Conservation (phyloP, 2,888 invertebrate species). For the Scaptomyza polygonia region DNA sequence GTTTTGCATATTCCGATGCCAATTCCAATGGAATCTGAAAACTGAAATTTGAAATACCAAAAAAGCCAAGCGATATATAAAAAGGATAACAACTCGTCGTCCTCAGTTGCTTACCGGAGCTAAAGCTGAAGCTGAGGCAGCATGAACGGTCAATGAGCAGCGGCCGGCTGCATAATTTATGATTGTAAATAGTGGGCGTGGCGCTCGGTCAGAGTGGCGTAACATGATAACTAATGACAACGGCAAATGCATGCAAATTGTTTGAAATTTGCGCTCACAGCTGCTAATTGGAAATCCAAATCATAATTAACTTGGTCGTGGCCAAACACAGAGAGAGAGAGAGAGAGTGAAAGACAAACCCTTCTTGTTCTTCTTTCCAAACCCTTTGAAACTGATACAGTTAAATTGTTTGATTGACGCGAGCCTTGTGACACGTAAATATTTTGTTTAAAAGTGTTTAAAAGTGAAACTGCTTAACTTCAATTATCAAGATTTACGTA, state of each 20-base stretch:
- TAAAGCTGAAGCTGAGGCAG: not conserved
- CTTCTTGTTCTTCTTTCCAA: not conserved
- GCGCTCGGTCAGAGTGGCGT: constrained; percentile 22
- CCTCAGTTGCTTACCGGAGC: not conserved
- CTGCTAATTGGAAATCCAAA: constrained; percentile 57
- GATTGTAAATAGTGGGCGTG: constrained; percentile 58
- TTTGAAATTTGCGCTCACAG: constrained; percentile 37
- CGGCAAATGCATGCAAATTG: constrained; percentile 67
- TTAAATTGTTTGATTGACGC: not conserved
- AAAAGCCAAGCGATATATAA: constrained; percentile 14
- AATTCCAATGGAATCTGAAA: constrained; percentile 13
- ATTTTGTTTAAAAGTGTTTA: not conserved
- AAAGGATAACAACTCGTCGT: constrained; percentile 28
- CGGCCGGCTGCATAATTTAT: constrained; percentile 66
- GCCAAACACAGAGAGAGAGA: not conserved
- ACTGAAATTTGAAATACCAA: constrained; percentile 1
- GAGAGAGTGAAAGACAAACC: not conserved
- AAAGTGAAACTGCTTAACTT: no score
- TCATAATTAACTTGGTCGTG: constrained; percentile 24
- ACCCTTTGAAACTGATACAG: not conserved
- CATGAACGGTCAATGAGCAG: constrained; percentile 19
- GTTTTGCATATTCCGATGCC: constrained; percentile 59
- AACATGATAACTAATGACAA: constrained; percentile 55
- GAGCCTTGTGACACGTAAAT: not conserved
- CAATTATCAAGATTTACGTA: no score